These are phyloP conservation scores for Cyanocitta stelleri DNA, from an alignment of 2,113 vertebrate species.

Conservation along the genomic window DNA sequence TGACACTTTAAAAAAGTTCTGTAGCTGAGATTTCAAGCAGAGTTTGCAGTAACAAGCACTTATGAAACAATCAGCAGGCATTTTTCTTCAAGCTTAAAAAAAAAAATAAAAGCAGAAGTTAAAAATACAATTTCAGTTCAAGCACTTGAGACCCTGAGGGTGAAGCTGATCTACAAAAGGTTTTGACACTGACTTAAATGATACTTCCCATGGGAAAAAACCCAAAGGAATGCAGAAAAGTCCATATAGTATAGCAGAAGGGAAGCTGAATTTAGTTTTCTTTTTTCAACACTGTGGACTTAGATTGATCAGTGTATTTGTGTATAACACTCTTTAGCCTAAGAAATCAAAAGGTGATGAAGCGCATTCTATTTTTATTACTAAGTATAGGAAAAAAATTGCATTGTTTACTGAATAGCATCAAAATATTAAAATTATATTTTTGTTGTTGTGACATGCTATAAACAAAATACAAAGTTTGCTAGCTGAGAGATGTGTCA, in stretches of 20 bases:
- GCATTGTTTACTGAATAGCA: neutral
- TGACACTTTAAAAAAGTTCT: neutral
- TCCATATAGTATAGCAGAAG: neutral
- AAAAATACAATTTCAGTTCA: neutral
- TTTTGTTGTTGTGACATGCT: neutral
- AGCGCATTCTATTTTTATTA: neutral
- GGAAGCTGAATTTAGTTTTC: neutral
- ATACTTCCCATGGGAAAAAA: neutral
- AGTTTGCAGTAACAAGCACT: neutral
- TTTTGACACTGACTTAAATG: neutral
- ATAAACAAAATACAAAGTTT: neutral
- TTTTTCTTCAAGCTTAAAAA: neutral
- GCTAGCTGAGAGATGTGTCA: neutral
- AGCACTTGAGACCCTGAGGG: neutral
- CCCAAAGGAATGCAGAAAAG: neutral
- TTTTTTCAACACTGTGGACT: neutral
- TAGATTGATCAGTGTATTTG: neutral
- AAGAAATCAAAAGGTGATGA: neutral
- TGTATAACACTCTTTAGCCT: neutral
- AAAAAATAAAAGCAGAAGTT: neutral
- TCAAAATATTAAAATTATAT: neutral
- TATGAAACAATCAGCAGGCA: neutral
- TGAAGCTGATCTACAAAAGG: neutral
- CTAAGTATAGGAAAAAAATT: neutral
- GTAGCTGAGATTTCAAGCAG: neutral